Conservation (phyloP, 2,113 vertebrate species). For the Sinocyclocheilus anshuiensis region DNA sequence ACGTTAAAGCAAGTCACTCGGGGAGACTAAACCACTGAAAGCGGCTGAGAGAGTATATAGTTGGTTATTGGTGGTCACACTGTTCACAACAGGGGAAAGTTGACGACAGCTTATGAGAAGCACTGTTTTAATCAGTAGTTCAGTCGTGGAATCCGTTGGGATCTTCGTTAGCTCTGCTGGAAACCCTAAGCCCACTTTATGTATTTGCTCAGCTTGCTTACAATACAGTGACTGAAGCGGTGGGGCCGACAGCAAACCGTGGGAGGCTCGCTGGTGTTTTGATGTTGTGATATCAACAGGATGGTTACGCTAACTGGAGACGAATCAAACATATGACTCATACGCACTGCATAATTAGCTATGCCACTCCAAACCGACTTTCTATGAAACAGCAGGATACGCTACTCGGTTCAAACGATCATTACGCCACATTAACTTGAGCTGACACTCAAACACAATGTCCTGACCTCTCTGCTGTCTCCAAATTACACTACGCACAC, state of each 20-base stretch:
- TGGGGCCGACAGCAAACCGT: conserved; percentile 18
- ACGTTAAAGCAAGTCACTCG: conserved; percentile 39
- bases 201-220: conserved; percentile 5
- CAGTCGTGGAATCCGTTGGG: conserved; percentile 29
- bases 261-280: conserved; percentile 27
- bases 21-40: conserved; percentile 42
- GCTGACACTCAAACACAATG: conserved; percentile 55
- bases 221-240: conserved; percentile 1
- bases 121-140: conserved; percentile 21
- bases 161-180: conserved; percentile 28
- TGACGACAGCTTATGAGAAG: conserved; percentile 46
- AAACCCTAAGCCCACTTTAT: conserved; percentile 13
- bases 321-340: conserved; percentile 48
- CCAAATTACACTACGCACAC: conserved; percentile 48
- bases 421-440: conserved; percentile 55
- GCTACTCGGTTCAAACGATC: conserved; percentile 43
- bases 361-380: conserved; percentile 42
- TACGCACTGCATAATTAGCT: conserved; percentile 27
- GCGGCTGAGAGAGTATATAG: conserved; percentile 40
- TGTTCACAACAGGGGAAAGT: conserved; percentile 41
- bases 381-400: conserved; percentile 38
- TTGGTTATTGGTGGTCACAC: conserved; percentile 54
- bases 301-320: conserved; percentile 11
- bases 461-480: conserved; percentile 48
- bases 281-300: conserved; percentile 34